These are phyloP conservation scores for Ptyas mucosa DNA, from an alignment of 2,113 vertebrate genomes.

Conservation along the genomic window DNA sequence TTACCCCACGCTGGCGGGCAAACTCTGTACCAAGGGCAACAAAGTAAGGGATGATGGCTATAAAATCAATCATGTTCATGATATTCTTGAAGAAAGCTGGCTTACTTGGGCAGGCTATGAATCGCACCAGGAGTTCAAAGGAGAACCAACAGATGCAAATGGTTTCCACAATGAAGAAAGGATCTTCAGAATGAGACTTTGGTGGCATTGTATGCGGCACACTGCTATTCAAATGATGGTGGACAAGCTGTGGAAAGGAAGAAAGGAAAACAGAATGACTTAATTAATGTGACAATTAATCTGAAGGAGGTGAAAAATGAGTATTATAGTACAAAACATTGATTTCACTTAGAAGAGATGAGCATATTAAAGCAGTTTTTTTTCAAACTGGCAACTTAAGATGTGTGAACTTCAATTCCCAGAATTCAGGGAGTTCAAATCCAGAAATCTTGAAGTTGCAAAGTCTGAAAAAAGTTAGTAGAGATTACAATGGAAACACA, in stretches of 20 bases:
- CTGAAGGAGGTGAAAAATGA: not conserved
- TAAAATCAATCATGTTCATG: slow-evolving; percentile 93
- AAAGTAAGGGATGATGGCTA: slow-evolving; percentile 90
- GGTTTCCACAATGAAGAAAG: slow-evolving; percentile 88
- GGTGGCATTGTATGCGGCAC: not conserved
- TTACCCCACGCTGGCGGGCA: slow-evolving; percentile 74
- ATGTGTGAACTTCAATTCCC: not conserved
- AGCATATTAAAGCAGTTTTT: not conserved
- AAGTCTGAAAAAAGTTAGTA: not conserved
- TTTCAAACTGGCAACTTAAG: not conserved
- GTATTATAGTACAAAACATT: not conserved
- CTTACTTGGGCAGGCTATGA: slow-evolving; percentile 81
- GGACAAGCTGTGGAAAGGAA: not conserved
- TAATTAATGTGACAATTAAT: not conserved
- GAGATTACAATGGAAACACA: not conserved
- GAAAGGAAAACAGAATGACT: not conserved
- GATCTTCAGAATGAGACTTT: slow-evolving; percentile 75
- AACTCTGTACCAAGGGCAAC: slow-evolving; percentile 86
- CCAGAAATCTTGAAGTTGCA: not conserved
- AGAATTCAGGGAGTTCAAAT: not conserved
- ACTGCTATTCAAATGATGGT: slow-evolving; percentile 42
- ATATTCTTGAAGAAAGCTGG: slow-evolving; percentile 84
- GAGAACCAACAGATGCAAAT: slow-evolving; percentile 93
- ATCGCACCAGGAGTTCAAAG: slow-evolving; percentile 83
- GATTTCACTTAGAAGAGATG: not conserved